A percentile compares a stretch with the other conserved stretches of the same genome.
Conservation (phyloP, 2,888 invertebrate genomes). For the Philaethria dido region DNA sequence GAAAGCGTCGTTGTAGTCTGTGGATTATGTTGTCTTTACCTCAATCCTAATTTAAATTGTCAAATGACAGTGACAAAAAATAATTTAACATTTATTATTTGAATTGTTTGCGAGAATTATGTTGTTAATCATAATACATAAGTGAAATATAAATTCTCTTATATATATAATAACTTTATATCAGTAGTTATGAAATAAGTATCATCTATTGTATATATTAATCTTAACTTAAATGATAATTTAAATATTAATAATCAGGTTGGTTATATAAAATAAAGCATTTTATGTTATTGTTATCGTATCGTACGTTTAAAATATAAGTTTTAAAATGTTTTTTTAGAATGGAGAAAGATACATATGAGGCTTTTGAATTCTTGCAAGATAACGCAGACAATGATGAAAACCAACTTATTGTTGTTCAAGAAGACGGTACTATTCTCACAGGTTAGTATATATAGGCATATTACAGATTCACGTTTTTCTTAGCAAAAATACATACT, state of each 20-base stretch:
- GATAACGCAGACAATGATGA: slow-evolving; percentile 52
- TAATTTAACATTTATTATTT: slow-evolving; percentile 14
- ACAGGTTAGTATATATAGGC: slow-evolving; percentile 50
- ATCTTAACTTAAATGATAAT: neutral
- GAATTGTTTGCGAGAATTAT: slow-evolving; percentile 18
- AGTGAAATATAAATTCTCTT: neutral
- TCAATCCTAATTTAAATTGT: slow-evolving; percentile 3
- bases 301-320: slow-evolving; percentile 4
- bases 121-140: neutral
- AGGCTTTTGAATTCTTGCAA: slow-evolving; percentile 67
- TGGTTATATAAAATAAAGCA: slow-evolving; percentile 24
- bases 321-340: slow-evolving; percentile 21
- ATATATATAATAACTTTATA: neutral
- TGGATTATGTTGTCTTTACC: neutral
- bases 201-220: neutral
- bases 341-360: slow-evolving; percentile 70
- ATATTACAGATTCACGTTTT: neutral
- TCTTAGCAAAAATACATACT: neutral
- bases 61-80: slow-evolving; percentile 20
- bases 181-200: slow-evolving; percentile 2
- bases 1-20: neutral
- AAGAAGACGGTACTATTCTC: slow-evolving; percentile 70
- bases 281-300: slow-evolving; percentile 13
- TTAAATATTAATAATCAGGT: slow-evolving; percentile 24
- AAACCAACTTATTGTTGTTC: slow-evolving; percentile 68